Base-by-base conservation (phyloP, 2,797 vertebrate genomes). In the Chaenodraco wilsoni region DNA sequence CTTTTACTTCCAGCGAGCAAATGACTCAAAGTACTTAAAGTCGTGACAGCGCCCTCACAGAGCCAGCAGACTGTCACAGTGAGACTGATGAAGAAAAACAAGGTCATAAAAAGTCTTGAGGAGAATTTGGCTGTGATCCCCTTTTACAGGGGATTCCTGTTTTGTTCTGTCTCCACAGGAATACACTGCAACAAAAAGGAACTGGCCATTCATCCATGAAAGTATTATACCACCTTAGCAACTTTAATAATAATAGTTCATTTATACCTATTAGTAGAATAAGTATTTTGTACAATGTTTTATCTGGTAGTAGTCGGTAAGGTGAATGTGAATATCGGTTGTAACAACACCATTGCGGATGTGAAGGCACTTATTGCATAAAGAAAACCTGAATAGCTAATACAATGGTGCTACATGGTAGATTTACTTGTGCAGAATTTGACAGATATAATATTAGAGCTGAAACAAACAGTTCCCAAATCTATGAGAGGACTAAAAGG, bases 11-110 rank as follows among this genome's bases (percentile, higher is more conserved):
- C 0, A 54, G n/a, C 5, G 15, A 65, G 50, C 54, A 77, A 83
- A 81, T 74, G 44, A 68, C 27, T 67, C 52, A 46, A 58, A 65
- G 63, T 50, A 69, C 44, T 79, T 69, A 76, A 80, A 69, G 69
- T 72, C 64, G 21, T 60, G 59, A 73, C 73, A 60, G 64, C 64
- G 69, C 65, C 41, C 55, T 65, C 46, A 65, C 49, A 61, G 68
- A 76, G 72, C 54, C 69, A 51, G 21, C 2, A 5, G 33, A 17
- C 61, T 45, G 63, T 78, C 72, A 59, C 58, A 54, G 72, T 31
- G 63, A 43, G 57, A 50, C 55, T 15, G 82, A 73, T 58, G 52
- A 50, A 79, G 69, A 82, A 72, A 65, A 52, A 64, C 74, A 78
- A 52, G 57, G 80, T 69, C 74, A 43, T 74, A 75, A 75, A 80